Base-by-base conservation (phyloP, 2,888 invertebrate genomes). In the Noctua comes region DNA sequence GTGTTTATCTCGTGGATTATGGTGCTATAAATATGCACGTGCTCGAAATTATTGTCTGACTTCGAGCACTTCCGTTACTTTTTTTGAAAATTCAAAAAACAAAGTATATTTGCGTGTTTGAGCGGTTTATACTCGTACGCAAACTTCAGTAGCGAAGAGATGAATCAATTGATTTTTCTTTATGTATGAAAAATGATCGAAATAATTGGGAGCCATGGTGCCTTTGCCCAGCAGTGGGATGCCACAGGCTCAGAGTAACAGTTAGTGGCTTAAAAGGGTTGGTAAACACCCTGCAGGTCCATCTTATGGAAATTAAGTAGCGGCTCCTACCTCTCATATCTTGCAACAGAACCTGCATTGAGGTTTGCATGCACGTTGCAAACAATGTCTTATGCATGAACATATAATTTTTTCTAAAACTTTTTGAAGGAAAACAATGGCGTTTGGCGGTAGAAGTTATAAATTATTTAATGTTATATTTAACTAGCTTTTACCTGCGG, bases 1-100 rank as follows among this genome's bases (percentile, higher is more conserved):
- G 46, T 79, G 48, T 75, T 80, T 85, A 81, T 81, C 57, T 77
- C 62, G 51, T 48, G 57, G 77, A 46, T 71, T 79, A 72, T 74
- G 40, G 48, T 59, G 18, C 31, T 51, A 40, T 79, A 71, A 76
- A 83, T 51, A 75, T 65, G 54, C 54, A 73, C 11, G 36, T 66
- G 71, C n/a, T 18, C 48, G 27, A 54, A 74, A 65, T 54, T 54
- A 73, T 69, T 27, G 48, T 13, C 36, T n/a, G n/a, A 62, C 54
- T 65, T 40, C 5, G 57, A 36, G 2, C 11, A 31, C 59, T 43
- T 46, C 43, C 3, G 3, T 24, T 4, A 18, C 10, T 69, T 46
- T 24, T 54, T 21, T 27, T 40, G 11, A 2, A 13, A 13, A 40
- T 65, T 40, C 24, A 13, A 0, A 40, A 36, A 40, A 13, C 24